Conservation (phyloP, 2,888 invertebrate genomes). For the Lithophane socia region DNA sequence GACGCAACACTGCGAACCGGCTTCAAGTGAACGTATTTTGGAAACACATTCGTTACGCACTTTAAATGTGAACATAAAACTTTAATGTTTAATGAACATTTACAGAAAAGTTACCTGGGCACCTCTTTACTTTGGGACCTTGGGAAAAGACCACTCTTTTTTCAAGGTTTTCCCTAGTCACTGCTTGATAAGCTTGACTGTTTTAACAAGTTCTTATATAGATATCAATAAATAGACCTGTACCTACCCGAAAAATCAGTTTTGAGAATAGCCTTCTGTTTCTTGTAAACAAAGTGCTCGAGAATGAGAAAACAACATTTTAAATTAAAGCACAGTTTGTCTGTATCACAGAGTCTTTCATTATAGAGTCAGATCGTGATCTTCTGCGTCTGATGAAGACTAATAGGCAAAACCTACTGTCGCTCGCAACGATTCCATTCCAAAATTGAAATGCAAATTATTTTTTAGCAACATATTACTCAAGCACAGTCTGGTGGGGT, state of each 20-base stretch:
- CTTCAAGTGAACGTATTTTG: slow-evolving; percentile 52
- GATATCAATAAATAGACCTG: not conserved
- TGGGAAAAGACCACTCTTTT: slow-evolving; percentile 37
- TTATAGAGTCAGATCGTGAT: not conserved
- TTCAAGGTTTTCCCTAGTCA: slow-evolving; percentile 23
- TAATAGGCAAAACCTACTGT: slow-evolving; percentile 6
- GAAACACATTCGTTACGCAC: slow-evolving; percentile 31
- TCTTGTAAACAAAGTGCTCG: not conserved
- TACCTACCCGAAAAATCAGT: not conserved
- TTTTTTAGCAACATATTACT: slow-evolving; percentile 60
- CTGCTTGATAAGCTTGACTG: slow-evolving; percentile 9
- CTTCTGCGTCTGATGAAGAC: slow-evolving; percentile 23
- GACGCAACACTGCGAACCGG: slow-evolving; percentile 49
- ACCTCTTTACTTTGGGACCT: slow-evolving; percentile 7
- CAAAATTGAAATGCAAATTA: slow-evolving; percentile 50
- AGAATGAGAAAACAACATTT: not conserved
- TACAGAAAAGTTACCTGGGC: not conserved
- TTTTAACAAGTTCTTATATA: slow-evolving; percentile 1
- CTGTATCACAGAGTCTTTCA: not conserved
- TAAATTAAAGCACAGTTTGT: slow-evolving; percentile 1
- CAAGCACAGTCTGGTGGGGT: slow-evolving; percentile 62
- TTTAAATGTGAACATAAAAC: slow-evolving; percentile 9
- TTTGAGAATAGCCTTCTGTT: not conserved
- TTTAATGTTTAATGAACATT: slow-evolving; percentile 8
- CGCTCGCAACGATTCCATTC: slow-evolving; percentile 13